Evolutionary conservation across 2,888 invertebrate species (phyloP).

Genomic region (Thalpophila matura): DNA sequence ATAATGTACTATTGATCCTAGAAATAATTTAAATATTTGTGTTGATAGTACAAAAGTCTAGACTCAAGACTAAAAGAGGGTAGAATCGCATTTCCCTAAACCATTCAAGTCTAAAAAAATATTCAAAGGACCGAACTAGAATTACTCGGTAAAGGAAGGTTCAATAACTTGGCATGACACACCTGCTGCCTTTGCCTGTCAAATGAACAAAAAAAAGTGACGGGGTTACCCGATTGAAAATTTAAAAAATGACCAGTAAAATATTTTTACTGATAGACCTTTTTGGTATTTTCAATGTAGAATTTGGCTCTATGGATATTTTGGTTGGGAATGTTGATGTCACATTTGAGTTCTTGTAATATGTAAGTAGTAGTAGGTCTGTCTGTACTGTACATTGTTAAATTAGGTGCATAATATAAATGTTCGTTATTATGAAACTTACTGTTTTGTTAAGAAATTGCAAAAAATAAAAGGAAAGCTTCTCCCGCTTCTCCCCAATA

Average conservation of each 20-base stretch:
- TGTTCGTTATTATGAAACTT: too few relatives aligned
- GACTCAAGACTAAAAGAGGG: constrained; percentile 6
- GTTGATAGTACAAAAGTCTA: constrained; percentile 4
- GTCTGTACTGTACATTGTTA: too few relatives aligned
- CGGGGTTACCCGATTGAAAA: constrained; percentile 50
- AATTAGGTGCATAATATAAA: too few relatives aligned
- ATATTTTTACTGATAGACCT: not conserved
- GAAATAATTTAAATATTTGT: not conserved
- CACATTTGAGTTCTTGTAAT: too few relatives aligned
- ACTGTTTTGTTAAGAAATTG: too few relatives aligned
- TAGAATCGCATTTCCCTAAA: constrained; percentile 65
- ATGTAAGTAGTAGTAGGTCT: too few relatives aligned
- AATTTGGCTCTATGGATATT: too few relatives aligned
- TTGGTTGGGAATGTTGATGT: too few relatives aligned
- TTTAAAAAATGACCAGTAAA: constrained; percentile 3
- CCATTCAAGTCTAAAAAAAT: constrained; percentile 66
- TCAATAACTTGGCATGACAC: constrained; percentile 75
- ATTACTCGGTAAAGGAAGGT: constrained; percentile 68
- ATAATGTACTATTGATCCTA: not conserved
- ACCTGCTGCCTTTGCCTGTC: constrained; percentile 81
- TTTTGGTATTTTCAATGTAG: not conserved
- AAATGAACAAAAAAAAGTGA: constrained; percentile 65
- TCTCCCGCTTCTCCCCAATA: not conserved
- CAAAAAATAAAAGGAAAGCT: too few relatives aligned
- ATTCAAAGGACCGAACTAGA: constrained; percentile 77